Evolutionary conservation across 2,113 vertebrate genomes (phyloP).

Genomic region (Triplophysa rosa): DNA sequence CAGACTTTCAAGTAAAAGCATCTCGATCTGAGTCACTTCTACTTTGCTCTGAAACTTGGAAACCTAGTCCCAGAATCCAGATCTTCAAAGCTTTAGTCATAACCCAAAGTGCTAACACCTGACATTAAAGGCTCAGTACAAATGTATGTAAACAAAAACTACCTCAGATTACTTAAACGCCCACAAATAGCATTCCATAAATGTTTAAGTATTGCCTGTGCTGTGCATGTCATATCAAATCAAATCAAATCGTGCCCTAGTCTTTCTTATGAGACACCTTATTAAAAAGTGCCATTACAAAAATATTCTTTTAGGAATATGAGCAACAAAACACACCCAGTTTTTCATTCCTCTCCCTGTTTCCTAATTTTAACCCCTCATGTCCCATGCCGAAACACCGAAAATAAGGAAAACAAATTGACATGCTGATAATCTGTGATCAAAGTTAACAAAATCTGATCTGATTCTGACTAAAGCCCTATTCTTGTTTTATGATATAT

Average conservation of each 20-base stretch:
- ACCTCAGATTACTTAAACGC: background rate
- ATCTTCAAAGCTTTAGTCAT: background rate
- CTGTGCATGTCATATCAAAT: too few relatives aligned
- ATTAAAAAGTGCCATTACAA: background rate
- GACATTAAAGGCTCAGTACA: slow-evolving; percentile 4
- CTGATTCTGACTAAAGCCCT: background rate
- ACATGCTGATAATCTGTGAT: background rate
- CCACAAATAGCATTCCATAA: background rate
- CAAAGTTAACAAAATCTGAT: background rate
- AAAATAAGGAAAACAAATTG: background rate
- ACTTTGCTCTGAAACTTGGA: background rate
- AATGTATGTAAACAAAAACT: slow-evolving; percentile 13
- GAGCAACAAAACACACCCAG: background rate
- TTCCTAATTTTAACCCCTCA: background rate
- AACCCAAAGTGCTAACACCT: slow-evolving; percentile 21
- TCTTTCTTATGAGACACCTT: background rate
- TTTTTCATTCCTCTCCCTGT: background rate
- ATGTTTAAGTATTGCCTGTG: background rate
- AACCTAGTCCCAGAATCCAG: background rate
- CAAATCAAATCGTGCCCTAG: background rate
- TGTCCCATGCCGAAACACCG: background rate
- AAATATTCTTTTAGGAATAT: slow-evolving; percentile 3
- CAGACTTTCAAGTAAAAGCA: background rate
- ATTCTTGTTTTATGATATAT: background rate
- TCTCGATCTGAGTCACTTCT: background rate